Evolutionary conservation across 1,140 invertebrate genomes (phyloP), one percentile per base, ranked within the genome.

Genomic region (Brachionus koreanus): DNA sequence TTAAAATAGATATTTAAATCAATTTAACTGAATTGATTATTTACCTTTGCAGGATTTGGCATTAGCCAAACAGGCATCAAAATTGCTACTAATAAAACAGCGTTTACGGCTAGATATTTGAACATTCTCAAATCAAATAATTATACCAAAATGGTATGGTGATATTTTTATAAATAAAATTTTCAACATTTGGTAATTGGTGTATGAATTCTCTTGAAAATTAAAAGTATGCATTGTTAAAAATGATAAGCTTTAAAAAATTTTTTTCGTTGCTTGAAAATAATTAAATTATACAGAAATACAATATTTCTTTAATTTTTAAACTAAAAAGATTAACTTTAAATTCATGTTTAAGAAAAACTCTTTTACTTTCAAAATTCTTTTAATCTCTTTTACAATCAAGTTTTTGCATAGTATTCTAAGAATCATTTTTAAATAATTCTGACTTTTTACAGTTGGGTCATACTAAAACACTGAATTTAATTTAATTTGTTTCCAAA

Each of bases 91-190:
- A 57, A 57, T 23, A 57, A 16, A 57, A 57, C 7, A 57, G 49
- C 49, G 16, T 57, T 19, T 19, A 57, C 19, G 49, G 49, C 49
- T 57, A 57, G n/a, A 19, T 57, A 23, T 19, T 19, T 57, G n/a
- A 57, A 57, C 49, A 57, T 57, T 9, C n/a, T 57, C n/a, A 57
- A 57, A 57, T 57, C 49, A 57, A 57, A 57, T 57, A 57, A 57
- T 57, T 19, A 57, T 57, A 0, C 5, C 4, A 39, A 37, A 69
- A 69, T n/a, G n/a, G n/a, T 39, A 69, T 69, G 65, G 65, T 69
- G 65, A 7, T 39, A 69, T 69, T 69, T 69, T 37, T 69, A 57
- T 57, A 69, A 37, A 69, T 37, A 16, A 69, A 69, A 39, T n/a
- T 12, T 63, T 69, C 12, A 39, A 69, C 65, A 69, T 69, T 69